phyloP scores from a whole-genome alignment of 2,888 invertebrate genomes.

The Eurytoma adleriae region DNA sequence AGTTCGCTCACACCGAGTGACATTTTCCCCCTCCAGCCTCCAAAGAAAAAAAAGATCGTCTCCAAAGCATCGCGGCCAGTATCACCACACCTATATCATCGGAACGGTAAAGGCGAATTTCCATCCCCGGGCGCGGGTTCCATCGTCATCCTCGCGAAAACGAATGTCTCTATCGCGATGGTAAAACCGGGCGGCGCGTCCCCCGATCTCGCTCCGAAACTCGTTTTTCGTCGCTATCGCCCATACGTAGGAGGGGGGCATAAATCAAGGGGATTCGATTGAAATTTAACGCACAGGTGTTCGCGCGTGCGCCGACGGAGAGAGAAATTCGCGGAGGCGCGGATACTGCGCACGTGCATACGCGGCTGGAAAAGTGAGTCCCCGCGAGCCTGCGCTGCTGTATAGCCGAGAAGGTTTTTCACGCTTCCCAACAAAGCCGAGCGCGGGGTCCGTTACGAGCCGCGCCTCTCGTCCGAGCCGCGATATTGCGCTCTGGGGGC shows the following conservation, averaged over 20 bases:
- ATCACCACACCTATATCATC: neutral
- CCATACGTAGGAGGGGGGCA: slow-evolving; percentile 45
- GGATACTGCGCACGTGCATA: neutral
- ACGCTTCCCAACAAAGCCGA: no score
- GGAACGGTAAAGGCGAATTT: neutral
- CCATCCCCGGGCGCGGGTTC: neutral
- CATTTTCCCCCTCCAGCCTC: neutral
- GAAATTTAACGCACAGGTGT: slow-evolving; percentile 65
- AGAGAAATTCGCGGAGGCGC: neutral
- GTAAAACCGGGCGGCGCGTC: slow-evolving; percentile 1
- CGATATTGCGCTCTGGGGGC: no score
- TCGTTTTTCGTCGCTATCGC: slow-evolving; percentile 46
- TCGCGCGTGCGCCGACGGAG: neutral
- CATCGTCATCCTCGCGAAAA: slow-evolving; percentile 5
- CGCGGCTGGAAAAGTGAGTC: neutral
- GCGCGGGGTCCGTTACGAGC: no score
- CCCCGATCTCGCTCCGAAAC: slow-evolving; percentile 37
- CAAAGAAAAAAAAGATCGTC: no score
- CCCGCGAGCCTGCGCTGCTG: neutral
- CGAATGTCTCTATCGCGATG: slow-evolving; percentile 49
- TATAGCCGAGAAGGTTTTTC: neutral
- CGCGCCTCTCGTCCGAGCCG: no score
- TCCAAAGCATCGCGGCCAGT: no score
- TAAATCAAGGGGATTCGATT: slow-evolving; percentile 65
- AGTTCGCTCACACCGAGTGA: neutral